A percentile compares a stretch with the other conserved stretches of the same genome.
Evolutionary conservation across 1,140 invertebrate species (phyloP).

Genomic region (Drosophila pachea): DNA sequence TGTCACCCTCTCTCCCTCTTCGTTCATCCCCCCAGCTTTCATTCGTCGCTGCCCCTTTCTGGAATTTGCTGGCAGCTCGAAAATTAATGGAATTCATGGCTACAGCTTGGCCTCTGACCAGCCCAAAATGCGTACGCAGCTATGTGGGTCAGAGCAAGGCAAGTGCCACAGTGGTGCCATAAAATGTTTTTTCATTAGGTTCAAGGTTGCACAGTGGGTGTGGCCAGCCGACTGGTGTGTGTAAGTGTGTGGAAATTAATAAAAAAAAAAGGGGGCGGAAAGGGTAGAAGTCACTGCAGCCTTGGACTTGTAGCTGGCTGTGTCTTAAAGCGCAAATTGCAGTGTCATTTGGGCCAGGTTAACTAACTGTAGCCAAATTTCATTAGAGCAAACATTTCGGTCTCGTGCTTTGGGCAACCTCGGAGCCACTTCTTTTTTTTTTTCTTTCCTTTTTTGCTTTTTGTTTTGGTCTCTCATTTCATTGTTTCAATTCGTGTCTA

Average conservation of each 20-base stretch:
- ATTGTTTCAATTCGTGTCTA: conserved; percentile 25
- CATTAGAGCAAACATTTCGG: conserved; percentile 58
- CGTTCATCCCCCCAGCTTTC: too few species aligned
- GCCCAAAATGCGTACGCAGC: conserved; percentile 32
- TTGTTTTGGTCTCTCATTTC: not conserved
- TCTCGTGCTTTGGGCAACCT: conserved; percentile 29
- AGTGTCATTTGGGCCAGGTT: conserved; percentile 52
- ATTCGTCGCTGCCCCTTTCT: conserved; percentile 34
- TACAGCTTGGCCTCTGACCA: conserved; percentile 61
- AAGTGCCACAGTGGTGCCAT: conserved; percentile 55
- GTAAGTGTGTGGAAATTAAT: conserved; percentile 59
- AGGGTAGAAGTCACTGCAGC: not conserved
- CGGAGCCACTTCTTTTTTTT: not conserved
- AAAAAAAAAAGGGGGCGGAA: conserved; percentile 29
- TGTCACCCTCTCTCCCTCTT: conserved; percentile 39
- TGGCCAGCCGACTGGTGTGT: not conserved
- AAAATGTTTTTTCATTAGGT: conserved; percentile 73
- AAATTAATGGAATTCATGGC: conserved; percentile 77
- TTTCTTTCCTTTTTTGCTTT: not conserved
- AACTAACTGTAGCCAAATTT: conserved; percentile 50
- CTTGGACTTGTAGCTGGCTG: conserved; percentile 1
- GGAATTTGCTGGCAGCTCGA: conserved; percentile 70
- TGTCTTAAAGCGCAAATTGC: conserved; percentile 47
- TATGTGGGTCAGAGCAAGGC: conserved; percentile 61
- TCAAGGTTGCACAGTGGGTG: conserved; percentile 60